Evolutionary conservation across 2,113 vertebrate genomes (phyloP), one percentile per base, ranked within the genome.

Genomic region (Apaloderma vittatum): DNA sequence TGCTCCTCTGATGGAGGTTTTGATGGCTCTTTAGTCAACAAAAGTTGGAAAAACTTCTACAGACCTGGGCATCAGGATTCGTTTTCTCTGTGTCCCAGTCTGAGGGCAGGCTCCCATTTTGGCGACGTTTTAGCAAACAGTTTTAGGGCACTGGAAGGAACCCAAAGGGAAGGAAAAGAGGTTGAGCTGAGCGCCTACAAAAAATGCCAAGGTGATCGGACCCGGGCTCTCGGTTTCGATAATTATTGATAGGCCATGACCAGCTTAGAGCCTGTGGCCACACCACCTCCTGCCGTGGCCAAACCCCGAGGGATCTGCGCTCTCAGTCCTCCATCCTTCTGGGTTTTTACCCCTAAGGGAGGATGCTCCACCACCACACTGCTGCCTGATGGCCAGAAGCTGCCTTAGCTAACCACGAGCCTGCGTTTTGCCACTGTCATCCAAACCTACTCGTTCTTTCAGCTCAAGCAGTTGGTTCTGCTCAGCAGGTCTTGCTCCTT

Each of bases 21-120:
- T 51, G n/a, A 43, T 0, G 0, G 3, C 48, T 57, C 27, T 29
- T 40, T n/a, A 27, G 34, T 29, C 11, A 21, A 16, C 5, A 19
- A 0, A 37, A 82, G 29, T 1, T 43, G 43, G 36, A 14, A 48
- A 77, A 90, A 37, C 23, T 34, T 29, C 46, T 7, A 12, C 45
- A 91, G 66, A n/a, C 7, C 24, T 24, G 55, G 17, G 4, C 11
- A 43, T n/a, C 16, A 45, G 71, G n/a, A 79, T 4, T 13, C 24
- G 6, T 3, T 12, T 17, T 27, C 40, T 30, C 52, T 4, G 21
- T 8, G 8, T 32, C 43, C 0, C 2, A 48, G 16, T 12, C 55
- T 19, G 54, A 71, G 45, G 19, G 45, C 40, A 65, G n/a, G 63
- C 26, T 84, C 51, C 23, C 18, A 8, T n/a, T 22, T n/a, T 30